Conservation (phyloP, 2,113 vertebrate species). For the Microcebus griseorufus region DNA sequence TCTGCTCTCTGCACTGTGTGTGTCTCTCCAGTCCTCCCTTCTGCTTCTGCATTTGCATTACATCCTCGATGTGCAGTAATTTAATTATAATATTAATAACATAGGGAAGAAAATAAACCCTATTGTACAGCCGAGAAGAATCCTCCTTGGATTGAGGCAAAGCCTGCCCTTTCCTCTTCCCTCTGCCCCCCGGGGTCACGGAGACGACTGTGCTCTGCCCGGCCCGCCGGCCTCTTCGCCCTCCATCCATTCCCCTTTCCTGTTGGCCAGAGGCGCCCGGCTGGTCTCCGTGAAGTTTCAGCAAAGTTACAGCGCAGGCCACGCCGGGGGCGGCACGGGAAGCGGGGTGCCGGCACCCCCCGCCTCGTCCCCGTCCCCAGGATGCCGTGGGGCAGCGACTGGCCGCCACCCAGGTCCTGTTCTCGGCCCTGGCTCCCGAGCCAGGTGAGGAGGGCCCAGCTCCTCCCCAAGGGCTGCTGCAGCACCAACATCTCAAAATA, state of each 20-base stretch:
- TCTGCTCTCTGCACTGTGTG: rapidly evolving
- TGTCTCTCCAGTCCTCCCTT: not conserved
- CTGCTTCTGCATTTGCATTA: not conserved
- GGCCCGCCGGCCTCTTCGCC: not conserved
- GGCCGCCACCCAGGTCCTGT: not conserved
- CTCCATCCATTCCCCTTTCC: no score
- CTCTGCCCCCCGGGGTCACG: not conserved
- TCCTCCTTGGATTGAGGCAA: not conserved
- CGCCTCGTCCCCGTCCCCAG: rapidly evolving
- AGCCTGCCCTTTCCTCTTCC: not conserved
- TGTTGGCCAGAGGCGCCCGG: rapidly evolving
- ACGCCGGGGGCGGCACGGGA: not conserved
- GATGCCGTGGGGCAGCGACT: not conserved
- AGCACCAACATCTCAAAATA: not conserved
- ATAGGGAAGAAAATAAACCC: not conserved
- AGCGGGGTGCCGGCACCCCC: no score
- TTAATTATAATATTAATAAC: not conserved
- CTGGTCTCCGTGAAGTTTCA: not conserved
- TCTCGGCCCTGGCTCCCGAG: not conserved
- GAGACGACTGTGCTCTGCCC: not conserved
- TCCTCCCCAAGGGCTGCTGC: no score
- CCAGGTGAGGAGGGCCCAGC: not conserved
- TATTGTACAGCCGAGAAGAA: not conserved
- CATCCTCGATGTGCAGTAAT: not conserved
- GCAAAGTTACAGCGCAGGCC: not conserved